Conservation (phyloP, 2,797 vertebrate species). For the Antennarius maculatus region DNA sequence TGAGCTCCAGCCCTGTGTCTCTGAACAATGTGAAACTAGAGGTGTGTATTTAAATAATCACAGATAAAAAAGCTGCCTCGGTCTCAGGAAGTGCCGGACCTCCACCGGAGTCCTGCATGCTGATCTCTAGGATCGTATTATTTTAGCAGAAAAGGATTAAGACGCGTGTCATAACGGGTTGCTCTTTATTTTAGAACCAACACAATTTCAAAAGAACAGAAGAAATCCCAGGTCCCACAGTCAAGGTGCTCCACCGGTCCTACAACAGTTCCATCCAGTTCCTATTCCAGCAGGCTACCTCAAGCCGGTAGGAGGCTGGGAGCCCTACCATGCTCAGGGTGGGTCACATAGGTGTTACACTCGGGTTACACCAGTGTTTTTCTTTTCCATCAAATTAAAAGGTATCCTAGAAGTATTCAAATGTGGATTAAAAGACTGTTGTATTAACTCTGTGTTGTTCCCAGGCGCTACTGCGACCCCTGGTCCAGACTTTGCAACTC, state of each 20-base stretch:
- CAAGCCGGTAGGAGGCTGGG: not conserved
- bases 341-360: not conserved
- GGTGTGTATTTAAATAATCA: not conserved
- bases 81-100: not conserved
- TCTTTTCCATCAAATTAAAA: too few relatives aligned
- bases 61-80: conserved; percentile 17
- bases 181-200: not conserved
- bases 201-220: conserved; percentile 4
- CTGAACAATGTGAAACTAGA: too few relatives aligned
- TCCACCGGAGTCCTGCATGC: conserved; percentile 12
- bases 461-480: too few relatives aligned
- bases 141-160: not conserved
- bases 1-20: too few relatives aligned
- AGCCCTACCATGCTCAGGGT: not conserved
- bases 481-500: not conserved
- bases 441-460: too few relatives aligned
- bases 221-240: conserved; percentile 17
- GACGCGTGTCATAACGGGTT: not conserved
- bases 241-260: conserved; percentile 10
- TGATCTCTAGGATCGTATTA: not conserved
- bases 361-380: too few relatives aligned
- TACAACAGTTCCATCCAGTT: not conserved
- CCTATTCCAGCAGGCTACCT: not conserved
- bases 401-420: too few relatives aligned
- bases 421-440: too few relatives aligned